phyloP scores from a whole-genome alignment of 2,888 invertebrate species.

The Oxytorus armatus region DNA sequence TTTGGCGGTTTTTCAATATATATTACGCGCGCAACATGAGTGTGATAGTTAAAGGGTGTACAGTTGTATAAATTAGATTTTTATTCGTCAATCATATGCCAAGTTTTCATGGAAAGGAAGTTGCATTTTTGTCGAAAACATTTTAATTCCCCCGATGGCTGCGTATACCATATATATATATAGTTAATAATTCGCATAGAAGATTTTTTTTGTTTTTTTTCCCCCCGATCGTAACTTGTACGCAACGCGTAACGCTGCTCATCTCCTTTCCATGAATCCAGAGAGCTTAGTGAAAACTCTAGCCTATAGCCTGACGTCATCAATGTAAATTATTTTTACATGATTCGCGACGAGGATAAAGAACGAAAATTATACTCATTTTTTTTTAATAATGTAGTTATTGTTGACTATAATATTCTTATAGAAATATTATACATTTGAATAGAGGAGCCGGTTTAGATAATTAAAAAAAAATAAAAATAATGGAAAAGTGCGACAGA shows the following conservation, averaged over 20 bases:
- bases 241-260: background rate
- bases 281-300: slow-evolving; percentile 70
- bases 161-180: slow-evolving; percentile 19
- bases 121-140: slow-evolving; percentile 37
- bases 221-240: no score
- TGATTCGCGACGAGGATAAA: slow-evolving; percentile 50
- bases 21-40: slow-evolving; percentile 74
- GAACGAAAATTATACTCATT: slow-evolving; percentile 66
- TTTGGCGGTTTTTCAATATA: slow-evolving; percentile 67
- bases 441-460: slow-evolving; percentile 62
- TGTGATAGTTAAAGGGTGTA: slow-evolving; percentile 82
- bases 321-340: slow-evolving; percentile 80
- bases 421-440: slow-evolving; percentile 77
- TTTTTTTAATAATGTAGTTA: slow-evolving; percentile 74
- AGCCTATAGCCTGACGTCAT: slow-evolving; percentile 80
- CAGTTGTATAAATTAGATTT: slow-evolving; percentile 83
- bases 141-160: slow-evolving; percentile 26
- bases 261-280: slow-evolving; percentile 44
- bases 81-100: slow-evolving; percentile 77
- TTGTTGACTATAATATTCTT: slow-evolving; percentile 82
- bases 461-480: slow-evolving; percentile 41
- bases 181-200: slow-evolving; percentile 11
- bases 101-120: slow-evolving; percentile 67
- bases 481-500: slow-evolving; percentile 27
- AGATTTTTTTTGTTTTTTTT: slow-evolving; percentile 11